Percentiles rank a stretch among this genome's conserved stretches.
These are phyloP conservation scores for Masnerella sp. DNA, from an alignment of 2,888 invertebrate genomes.

Conservation along the genomic window DNA sequence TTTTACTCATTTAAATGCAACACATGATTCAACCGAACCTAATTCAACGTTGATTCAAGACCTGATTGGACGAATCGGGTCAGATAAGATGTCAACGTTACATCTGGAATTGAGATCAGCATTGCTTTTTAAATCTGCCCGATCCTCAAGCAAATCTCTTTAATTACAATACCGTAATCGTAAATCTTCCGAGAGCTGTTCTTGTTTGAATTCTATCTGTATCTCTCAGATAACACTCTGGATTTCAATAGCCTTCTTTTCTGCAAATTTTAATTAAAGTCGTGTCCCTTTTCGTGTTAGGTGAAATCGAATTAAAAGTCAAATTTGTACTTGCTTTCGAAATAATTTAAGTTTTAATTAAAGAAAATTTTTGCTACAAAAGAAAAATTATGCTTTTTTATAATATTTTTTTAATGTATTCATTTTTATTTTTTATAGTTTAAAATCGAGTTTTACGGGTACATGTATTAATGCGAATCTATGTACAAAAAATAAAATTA, in stretches of 20 bases:
- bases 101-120: slow-evolving; percentile 42
- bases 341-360: too few relatives aligned
- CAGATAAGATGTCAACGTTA: slow-evolving; percentile 54
- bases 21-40: slow-evolving; percentile 35
- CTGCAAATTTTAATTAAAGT: slow-evolving; percentile 2
- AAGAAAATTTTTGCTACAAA: too few relatives aligned
- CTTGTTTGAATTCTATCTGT: slow-evolving; percentile 29
- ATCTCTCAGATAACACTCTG: slow-evolving; percentile 6
- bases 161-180: slow-evolving; percentile 39
- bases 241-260: neutral
- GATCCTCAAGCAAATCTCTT: slow-evolving; percentile 18
- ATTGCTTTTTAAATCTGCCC: slow-evolving; percentile 30
- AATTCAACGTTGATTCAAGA: slow-evolving; percentile 49
- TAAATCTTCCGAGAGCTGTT: slow-evolving; percentile 18
- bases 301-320: neutral
- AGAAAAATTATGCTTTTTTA: too few relatives aligned
- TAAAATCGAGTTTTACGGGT: too few relatives aligned
- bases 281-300: neutral
- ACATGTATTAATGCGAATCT: too few relatives aligned
- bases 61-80: slow-evolving; percentile 48
- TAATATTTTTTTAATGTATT: too few relatives aligned
- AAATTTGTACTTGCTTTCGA: too few relatives aligned
- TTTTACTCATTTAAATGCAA: slow-evolving; percentile 50
- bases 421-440: too few relatives aligned
- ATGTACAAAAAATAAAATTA: neutral